Evolutionary conservation across 92 coral and sea anemone genomes (phyloP).

Genomic region (Epizoanthus illoricatus): DNA sequence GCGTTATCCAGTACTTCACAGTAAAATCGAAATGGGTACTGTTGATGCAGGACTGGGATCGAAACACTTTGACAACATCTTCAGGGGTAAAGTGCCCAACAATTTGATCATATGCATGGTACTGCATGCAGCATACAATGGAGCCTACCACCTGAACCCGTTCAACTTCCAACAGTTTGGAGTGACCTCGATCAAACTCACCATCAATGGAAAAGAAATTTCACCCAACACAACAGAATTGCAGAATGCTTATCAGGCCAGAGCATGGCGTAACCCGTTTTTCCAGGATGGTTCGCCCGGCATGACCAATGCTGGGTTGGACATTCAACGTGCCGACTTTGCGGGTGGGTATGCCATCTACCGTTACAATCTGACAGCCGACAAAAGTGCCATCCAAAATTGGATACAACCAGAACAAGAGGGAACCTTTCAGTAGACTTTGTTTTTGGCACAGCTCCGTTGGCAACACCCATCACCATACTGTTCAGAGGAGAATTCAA

Average conservation of each 20-base stretch:
- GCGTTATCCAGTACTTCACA: not conserved
- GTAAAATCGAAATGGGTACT: not conserved
- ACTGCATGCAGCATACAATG: too few species aligned
- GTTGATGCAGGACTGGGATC: not conserved
- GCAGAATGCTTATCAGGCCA: too few species aligned
- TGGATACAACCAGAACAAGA: conserved; percentile 22
- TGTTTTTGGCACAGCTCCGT: conserved; percentile 1
- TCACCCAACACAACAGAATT: not conserved
- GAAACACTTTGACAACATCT: too few species aligned
- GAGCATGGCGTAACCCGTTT: too few species aligned
- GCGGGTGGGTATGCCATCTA: conserved; percentile 40
- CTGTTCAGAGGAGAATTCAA: too few species aligned
- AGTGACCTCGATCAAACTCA: too few species aligned
- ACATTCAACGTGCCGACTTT: conserved; percentile 45
- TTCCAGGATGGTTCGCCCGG: too few species aligned
- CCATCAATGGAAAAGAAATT: too few species aligned
- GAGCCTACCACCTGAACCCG: too few species aligned
- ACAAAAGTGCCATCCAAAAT: conserved; percentile 30
- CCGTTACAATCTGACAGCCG: too few species aligned
- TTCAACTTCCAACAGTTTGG: too few species aligned
- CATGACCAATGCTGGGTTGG: too few species aligned
- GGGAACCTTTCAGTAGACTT: conserved; percentile 29
- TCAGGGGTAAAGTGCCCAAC: conserved; percentile 43
- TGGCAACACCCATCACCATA: not conserved
- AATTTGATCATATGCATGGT: conserved; percentile 35